Evolutionary conservation across 2,113 vertebrate species (phyloP).

Genomic region (Xerus inauris): DNA sequence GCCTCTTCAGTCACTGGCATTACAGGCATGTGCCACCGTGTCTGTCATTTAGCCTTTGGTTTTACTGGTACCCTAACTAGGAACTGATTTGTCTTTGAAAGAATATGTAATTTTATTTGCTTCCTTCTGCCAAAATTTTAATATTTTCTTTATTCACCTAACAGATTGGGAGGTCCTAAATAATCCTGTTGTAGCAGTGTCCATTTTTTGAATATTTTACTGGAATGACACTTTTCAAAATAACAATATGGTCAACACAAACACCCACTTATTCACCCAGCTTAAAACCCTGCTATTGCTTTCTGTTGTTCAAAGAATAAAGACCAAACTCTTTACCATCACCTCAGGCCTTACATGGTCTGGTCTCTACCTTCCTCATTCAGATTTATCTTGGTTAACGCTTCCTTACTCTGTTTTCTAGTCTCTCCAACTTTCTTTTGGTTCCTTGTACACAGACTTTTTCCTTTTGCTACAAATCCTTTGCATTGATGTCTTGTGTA

Average conservation of each 20-base stretch:
- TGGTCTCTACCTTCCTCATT: not conserved
- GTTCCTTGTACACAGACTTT: conserved; percentile 18
- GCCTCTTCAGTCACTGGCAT: too few species aligned
- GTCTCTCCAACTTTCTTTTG: conserved; percentile 7
- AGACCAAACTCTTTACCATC: not conserved
- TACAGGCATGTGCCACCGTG: too few species aligned
- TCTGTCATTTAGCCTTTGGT: not conserved
- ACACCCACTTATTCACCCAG: not conserved
- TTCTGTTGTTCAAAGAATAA: conserved; percentile 11
- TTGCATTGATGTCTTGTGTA: conserved; percentile 21
- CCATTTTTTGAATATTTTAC: conserved; percentile 55
- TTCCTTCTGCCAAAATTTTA: conserved; percentile 53
- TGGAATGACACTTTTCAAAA: conserved; percentile 42
- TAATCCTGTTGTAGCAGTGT: not conserved
- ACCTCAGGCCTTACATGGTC: not conserved
- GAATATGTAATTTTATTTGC: conserved; percentile 15
- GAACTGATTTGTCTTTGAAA: conserved; percentile 53
- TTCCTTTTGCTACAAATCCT: not conserved
- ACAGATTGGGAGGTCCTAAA: not conserved
- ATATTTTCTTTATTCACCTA: conserved; percentile 57
- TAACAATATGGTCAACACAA: not conserved
- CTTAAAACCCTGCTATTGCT: not conserved
- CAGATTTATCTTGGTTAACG: not conserved
- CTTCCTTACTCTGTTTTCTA: not conserved
- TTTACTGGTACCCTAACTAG: conserved; percentile 50